phyloP scores from a whole-genome alignment of 35 echinoderm and acorn worm species.

The Anneissia japonica region DNA sequence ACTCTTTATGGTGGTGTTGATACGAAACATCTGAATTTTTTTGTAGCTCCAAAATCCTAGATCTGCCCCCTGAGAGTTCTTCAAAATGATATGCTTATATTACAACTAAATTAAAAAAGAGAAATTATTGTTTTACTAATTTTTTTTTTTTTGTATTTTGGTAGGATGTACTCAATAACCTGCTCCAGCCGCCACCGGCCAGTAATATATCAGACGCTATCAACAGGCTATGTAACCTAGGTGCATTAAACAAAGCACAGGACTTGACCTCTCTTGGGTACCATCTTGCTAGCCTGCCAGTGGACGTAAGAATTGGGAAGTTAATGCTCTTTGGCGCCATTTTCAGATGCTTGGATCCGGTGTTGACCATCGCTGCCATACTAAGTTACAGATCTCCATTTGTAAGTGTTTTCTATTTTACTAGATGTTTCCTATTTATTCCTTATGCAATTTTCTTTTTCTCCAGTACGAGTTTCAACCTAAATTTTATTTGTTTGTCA shows the following conservation, averaged over 20 bases:
- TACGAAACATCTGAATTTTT: no score
- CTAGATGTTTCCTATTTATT: no score
- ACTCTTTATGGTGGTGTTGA: no score
- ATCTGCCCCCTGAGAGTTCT: no score
- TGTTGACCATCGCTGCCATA: slow-evolving; percentile 61
- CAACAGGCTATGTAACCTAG: slow-evolving; percentile 44
- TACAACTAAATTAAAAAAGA: no score
- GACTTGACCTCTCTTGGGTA: slow-evolving; percentile 50
- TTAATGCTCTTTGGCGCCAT: slow-evolving; percentile 70
- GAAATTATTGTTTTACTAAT: no score
- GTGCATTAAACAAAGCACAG: slow-evolving; percentile 37
- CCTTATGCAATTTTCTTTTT: no score
- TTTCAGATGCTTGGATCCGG: slow-evolving; percentile 62
- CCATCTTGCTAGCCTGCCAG: slow-evolving; percentile 57
- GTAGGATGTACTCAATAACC: slow-evolving; percentile 41
- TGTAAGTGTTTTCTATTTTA: slow-evolving; percentile 33
- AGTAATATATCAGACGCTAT: slow-evolving; percentile 51
- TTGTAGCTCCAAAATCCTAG: no score
- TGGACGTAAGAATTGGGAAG: slow-evolving; percentile 66
- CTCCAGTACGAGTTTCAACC: no score
- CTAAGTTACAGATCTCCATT: slow-evolving; percentile 73
- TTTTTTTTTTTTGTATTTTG: no score
- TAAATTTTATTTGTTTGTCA: no score
- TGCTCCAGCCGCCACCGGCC: slow-evolving; percentile 44
- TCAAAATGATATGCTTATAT: no score